Base-by-base conservation (phyloP, 2,888 invertebrate species). In the Brachyptera putata region DNA sequence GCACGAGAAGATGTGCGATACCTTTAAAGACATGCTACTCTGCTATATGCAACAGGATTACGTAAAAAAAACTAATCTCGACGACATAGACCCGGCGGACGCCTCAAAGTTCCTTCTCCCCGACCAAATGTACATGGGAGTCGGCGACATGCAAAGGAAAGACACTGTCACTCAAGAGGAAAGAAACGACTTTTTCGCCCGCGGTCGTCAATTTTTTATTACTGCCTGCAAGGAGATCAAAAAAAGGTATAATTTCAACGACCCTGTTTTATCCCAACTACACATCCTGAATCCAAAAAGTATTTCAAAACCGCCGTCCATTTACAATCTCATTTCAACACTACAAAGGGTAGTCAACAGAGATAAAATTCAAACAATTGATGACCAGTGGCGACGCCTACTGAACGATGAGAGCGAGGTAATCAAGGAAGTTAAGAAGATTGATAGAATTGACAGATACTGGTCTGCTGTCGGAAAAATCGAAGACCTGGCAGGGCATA, bases 41-140 rank as follows among this genome's bases (percentile, higher is more conserved):
- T 56, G 46, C 9, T 63, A 62, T 25, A 63, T 65, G 56, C 36
- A 56, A 4, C 58, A 43, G 16, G 55, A 61, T 4, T 53, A 56
- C 36, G 41, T 65, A 7, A 41, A 48, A 22, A 41, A 18, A 21
- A 58, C 60, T 11, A 18, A 58, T 5, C 41, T 65, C 48, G 39
- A 37, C 24, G 48, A 43, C n/a, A 60, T 64, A 14, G 43, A 65
- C 46, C 63, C 62, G 39, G 41, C 22, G 16, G 60, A 66, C 56
- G 24, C 39, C 1, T 36, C 46, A 4, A 16, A 58, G 24, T 64
- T 58, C 25, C n/a, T 60, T 39, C 62, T 62, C 13, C 43, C 57
- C 7, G 57, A 60, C 9, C 56, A 65, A 30, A 64, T 65, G 50
- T 65, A 65, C 56, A 56, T 61, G 18, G 62, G 61, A 22, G 61